Evolutionary conservation across 2,888 invertebrate genomes (phyloP), one percentile per base, ranked within the genome.

Genomic region (Rosalia funebris): DNA sequence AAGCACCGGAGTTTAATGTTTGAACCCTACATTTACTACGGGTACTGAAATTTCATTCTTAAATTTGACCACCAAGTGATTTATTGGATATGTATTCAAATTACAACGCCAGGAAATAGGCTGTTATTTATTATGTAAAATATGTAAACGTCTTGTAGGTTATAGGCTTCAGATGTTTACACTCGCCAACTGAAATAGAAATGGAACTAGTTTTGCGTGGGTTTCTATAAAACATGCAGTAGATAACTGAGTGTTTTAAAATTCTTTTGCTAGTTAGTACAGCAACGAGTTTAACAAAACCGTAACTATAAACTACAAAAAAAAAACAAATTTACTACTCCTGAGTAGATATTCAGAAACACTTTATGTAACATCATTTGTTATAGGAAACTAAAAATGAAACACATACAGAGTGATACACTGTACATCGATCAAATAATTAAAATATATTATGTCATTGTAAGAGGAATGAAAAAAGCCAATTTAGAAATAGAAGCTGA

Each of bases 1-100:
- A 70, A 67, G 59, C 60, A 57, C 45, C 48, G 53, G 57, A 60
- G 25, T 47, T 48, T 37, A 48, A 19, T 42, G 45, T 57, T 54
- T 54, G 47, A 56, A 59, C 62, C 56, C 56, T 52, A 42, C 52
- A 54, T 63, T 60, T 59, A 47, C 42, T 53, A 53, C 42, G 19
- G 42, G 15, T 41, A 32, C 16, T 50, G 50, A 39, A 25, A 37
- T 32, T 53, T 42, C 53, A 42, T 53, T 53, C 53, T 53, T 32
- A 42, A 53, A 32, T 53, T 42, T 53, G 53, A 53, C 53, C 17
- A 42, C n/a, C 53, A 25, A 12, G 20, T 50, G 50, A 50, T 50
- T 39, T 50, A 50, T 50, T 15, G 15, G 17, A 31, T 15, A 50
- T 25, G 19, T 39, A 50, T 50, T 50, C 41, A 50, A 50, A 50